Evolutionary conservation across 2,888 invertebrate genomes (phyloP).

Genomic region (Rhaphigaster nebulosa): DNA sequence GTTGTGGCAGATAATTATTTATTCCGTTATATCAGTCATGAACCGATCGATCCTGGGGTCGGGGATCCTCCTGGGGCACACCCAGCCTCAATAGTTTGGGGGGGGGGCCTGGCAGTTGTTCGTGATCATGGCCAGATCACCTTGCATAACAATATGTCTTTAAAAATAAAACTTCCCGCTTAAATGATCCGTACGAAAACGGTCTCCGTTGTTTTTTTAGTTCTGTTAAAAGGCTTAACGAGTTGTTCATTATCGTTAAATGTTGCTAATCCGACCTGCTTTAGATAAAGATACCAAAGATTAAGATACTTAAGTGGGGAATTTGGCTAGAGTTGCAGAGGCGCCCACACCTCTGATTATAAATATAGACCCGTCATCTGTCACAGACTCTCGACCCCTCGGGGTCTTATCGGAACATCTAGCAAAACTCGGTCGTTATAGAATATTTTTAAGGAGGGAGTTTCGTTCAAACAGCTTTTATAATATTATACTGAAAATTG

Average conservation of each 20-base stretch:
- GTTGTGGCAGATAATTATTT: too few species aligned
- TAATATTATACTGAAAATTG: too few species aligned
- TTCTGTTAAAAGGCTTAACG: not conserved
- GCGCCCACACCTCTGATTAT: not conserved
- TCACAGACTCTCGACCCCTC: not conserved
- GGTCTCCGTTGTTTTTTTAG: not conserved
- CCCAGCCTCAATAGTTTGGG: too few species aligned
- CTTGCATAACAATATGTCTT: not conserved
- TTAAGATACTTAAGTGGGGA: not conserved
- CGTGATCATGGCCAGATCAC: too few species aligned
- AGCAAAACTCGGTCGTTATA: not conserved
- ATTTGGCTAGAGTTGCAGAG: not conserved
- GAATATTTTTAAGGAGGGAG: not conserved
- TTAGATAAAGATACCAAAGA: not conserved
- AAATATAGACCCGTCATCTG: constrained; percentile 7
- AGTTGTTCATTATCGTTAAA: not conserved
- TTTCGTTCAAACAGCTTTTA: not conserved
- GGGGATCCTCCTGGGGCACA: too few species aligned
- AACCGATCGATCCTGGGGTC: too few species aligned
- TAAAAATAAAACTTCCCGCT: not conserved
- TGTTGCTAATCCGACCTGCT: not conserved
- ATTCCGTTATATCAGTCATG: too few species aligned
- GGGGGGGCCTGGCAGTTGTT: too few species aligned
- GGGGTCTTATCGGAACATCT: not conserved
- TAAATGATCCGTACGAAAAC: not conserved